Base-by-base conservation (phyloP, 2,797 vertebrate genomes). In the Sebastes miniatus region DNA sequence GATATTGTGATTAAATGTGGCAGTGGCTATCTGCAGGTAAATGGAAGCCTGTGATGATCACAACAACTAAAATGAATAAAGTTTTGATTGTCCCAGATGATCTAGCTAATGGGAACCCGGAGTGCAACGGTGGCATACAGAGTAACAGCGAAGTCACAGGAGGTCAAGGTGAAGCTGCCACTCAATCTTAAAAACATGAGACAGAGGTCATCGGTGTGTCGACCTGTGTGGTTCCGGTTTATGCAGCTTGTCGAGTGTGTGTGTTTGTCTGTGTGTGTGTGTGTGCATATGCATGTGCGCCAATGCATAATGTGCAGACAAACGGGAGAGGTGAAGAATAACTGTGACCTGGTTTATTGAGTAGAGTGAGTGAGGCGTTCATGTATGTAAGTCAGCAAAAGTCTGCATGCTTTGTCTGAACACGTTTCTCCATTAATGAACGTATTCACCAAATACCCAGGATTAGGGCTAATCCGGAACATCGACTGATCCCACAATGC, bases 101-200 rank as follows among this genome's bases (percentile, higher is more conserved):
- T 86, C 79, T n/a, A 22, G 74, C 52, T 78, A 81, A 84, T 72
- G 73, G 80, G 71, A 80, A 70, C 25, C 76, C 63, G 2, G 66
- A 57, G 66, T 52, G 77, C 81, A 31, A 29, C 2, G 4, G 24
- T 13, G 73, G 87, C 79, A 78, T 79, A 66, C 75, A 61, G 80
- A 91, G 68, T 67, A 61, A 79, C 63, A 59, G 73, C 0, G 22
- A 80, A 72, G 93, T 86, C 87, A 78, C 56, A 1, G 47, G 31
- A 76, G 93, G 91, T 94, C 85, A 94, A 94, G 92, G 94, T 91
- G 91, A 92, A 77, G 83, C 88, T 73, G 84, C 57, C 84, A 58
- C 80, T 90, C 89, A 82, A 91, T 95, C 79, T 91, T 88, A 90
- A 91, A 93, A 92, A 93, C 91, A 93, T 88, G 87, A 85, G 91